A percentile compares a stretch with the other conserved stretches of the same genome.
Evolutionary conservation across 2,113 vertebrate species (phyloP).

Genomic region (Silurus glanis): DNA sequence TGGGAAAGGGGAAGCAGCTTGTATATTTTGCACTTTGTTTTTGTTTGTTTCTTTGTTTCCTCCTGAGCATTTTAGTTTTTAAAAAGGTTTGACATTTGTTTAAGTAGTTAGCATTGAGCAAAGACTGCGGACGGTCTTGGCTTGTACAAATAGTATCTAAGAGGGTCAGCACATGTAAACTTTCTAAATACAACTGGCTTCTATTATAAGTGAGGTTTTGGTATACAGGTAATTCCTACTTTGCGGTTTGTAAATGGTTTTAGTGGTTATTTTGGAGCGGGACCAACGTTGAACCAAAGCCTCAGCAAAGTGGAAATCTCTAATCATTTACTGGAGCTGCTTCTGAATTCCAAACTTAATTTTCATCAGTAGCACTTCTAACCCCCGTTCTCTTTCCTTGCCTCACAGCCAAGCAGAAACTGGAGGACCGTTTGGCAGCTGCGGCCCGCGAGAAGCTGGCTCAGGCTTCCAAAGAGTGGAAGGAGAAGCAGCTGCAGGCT

Average conservation of each 20-base stretch:
- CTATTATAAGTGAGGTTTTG: neutral
- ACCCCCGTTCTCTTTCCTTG: neutral
- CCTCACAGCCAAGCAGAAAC: conserved; percentile 89
- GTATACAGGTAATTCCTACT: neutral
- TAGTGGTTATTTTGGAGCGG: neutral
- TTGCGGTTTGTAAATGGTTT: neutral
- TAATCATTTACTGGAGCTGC: neutral
- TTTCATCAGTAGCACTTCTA: neutral
- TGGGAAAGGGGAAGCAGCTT: neutral
- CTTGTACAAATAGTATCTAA: neutral
- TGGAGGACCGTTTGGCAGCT: conserved; percentile 95
- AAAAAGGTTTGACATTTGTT: neutral
- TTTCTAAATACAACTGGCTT: neutral
- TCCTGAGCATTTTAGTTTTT: neutral
- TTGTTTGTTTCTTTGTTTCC: neutral
- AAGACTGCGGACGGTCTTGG: neutral
- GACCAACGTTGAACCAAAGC: neutral
- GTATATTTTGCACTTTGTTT: neutral
- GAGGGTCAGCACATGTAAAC: neutral
- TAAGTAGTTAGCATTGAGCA: neutral
- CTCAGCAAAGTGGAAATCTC: neutral
- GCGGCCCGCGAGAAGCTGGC: conserved; percentile 96
- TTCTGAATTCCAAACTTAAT: neutral
- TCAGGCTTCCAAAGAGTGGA: conserved; percentile 96
- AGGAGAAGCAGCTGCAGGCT: conserved; percentile 95